A percentile compares a stretch with the other conserved stretches of the same genome.
These are phyloP conservation scores for Oreamnos americanus DNA, from an alignment of 2,113 vertebrate genomes.

Conservation along the genomic window DNA sequence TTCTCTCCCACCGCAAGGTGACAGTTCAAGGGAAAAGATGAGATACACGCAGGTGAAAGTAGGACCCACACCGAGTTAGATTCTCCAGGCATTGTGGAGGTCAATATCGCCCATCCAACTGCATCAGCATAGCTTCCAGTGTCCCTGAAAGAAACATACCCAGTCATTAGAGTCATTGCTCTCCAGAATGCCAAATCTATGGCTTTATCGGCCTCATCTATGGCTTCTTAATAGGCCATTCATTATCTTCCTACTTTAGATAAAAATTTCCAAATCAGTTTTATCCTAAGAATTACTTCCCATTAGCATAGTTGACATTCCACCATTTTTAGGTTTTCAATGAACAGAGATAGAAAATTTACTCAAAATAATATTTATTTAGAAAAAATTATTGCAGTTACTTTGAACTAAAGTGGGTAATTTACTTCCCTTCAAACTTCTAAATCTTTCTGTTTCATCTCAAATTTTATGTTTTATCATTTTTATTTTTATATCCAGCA, in stretches of 20 bases:
- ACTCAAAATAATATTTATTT: not conserved
- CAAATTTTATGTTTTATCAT: not conserved
- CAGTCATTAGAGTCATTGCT: not conserved
- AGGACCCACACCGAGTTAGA: not conserved
- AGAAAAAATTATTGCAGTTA: not conserved
- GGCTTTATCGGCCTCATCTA: not conserved
- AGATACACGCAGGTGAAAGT: rapidly evolving
- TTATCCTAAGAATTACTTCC: not conserved
- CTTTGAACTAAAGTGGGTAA: not conserved
- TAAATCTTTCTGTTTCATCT: not conserved
- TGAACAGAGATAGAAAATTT: not conserved
- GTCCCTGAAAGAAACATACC: not conserved
- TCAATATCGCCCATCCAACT: not conserved
- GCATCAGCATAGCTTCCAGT: not conserved
- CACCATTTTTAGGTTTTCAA: not conserved
- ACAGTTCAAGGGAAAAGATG: not conserved
- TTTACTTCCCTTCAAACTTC: not conserved
- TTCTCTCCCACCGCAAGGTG: not conserved
- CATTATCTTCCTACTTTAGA: not conserved
- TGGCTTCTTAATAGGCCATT: not conserved
- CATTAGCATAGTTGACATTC: not conserved
- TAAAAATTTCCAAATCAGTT: not conserved
- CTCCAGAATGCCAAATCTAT: not conserved
- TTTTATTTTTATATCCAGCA: not conserved
- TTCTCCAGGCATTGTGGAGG: not conserved